These are phyloP conservation scores for Pocota personata DNA, from an alignment of 2,888 invertebrate genomes.

Conservation along the genomic window DNA sequence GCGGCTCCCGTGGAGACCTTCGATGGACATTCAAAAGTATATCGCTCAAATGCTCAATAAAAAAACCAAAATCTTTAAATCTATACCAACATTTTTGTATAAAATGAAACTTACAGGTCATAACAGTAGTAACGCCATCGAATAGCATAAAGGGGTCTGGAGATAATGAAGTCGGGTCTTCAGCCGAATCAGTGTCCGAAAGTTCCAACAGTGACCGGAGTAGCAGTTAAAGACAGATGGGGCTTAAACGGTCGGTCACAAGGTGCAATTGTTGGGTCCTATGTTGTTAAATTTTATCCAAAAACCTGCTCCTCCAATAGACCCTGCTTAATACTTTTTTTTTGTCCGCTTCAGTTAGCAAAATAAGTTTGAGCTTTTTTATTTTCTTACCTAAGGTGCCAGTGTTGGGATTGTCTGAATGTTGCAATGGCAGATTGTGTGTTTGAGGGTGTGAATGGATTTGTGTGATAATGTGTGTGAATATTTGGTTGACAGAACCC, in stretches of 20 bases:
- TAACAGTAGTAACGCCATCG: conserved; percentile 79
- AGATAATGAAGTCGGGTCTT: conserved; percentile 28
- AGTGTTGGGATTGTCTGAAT: conserved; percentile 51
- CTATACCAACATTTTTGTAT: conserved; percentile 24
- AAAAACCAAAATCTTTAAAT: conserved; percentile 47
- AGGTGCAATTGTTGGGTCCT: conserved; percentile 63
- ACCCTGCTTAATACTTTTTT: conserved; percentile 2
- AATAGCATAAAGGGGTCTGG: conserved; percentile 56
- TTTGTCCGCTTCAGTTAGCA: conserved; percentile 5
- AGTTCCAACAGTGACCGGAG: conserved; percentile 35
- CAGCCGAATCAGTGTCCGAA: conserved; percentile 4
- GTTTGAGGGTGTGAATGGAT: not conserved
- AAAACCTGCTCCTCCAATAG: not conserved
- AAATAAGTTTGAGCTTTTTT: not conserved
- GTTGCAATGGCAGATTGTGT: not conserved
- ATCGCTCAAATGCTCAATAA: conserved; percentile 76
- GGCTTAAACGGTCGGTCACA: conserved; percentile 37
- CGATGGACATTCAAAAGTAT: conserved; percentile 87
- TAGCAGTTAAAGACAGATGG: conserved; percentile 52
- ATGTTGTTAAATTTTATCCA: conserved; percentile 3
- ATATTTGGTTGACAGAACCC: conserved; percentile 11
- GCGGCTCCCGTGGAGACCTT: conserved; percentile 85
- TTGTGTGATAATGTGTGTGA: conserved; percentile 3
- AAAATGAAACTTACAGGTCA: conserved; percentile 76
- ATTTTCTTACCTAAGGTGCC: conserved; percentile 61